These are phyloP conservation scores for Atherinosoma microstoma DNA, from an alignment of 2,797 vertebrate genomes.

Conservation along the genomic window DNA sequence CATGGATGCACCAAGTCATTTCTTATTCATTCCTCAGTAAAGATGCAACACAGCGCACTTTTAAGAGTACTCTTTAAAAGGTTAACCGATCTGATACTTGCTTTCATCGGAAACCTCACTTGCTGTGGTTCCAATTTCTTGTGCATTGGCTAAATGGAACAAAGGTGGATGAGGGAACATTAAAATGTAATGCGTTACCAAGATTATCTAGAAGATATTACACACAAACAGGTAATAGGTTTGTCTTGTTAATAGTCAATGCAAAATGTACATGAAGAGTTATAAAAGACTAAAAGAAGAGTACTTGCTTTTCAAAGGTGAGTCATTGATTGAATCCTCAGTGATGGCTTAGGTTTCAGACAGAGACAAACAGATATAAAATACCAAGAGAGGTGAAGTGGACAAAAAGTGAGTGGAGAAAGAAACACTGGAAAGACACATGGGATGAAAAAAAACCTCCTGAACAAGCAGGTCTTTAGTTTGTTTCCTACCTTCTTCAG, in stretches of 20 bases:
- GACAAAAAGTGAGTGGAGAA: constrained; percentile 46
- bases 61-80: constrained; percentile 26
- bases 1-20: background rate
- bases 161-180: constrained; percentile 50
- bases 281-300: constrained; percentile 45
- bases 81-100: constrained; percentile 75
- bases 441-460: background rate
- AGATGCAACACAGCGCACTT: constrained; percentile 49
- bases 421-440: constrained; percentile 39
- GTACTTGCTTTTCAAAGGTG: constrained; percentile 86
- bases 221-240: constrained; percentile 8
- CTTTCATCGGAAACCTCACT: constrained; percentile 82
- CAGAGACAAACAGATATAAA: constrained; percentile 50
- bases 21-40: constrained; percentile 3
- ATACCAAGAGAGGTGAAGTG: constrained; percentile 37
- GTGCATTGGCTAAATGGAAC: constrained; percentile 72
- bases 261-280: constrained; percentile 16
- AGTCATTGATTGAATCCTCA: constrained; percentile 82
- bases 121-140: constrained; percentile 69
- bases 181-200: constrained; percentile 30
- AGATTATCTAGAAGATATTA: constrained; percentile 20
- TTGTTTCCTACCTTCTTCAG: constrained; percentile 85
- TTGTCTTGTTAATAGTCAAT: background rate
- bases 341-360: constrained; percentile 77
- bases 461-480: background rate